phyloP scores from a whole-genome alignment of 1,140 invertebrate genomes.

The Nylanderia fulva region DNA sequence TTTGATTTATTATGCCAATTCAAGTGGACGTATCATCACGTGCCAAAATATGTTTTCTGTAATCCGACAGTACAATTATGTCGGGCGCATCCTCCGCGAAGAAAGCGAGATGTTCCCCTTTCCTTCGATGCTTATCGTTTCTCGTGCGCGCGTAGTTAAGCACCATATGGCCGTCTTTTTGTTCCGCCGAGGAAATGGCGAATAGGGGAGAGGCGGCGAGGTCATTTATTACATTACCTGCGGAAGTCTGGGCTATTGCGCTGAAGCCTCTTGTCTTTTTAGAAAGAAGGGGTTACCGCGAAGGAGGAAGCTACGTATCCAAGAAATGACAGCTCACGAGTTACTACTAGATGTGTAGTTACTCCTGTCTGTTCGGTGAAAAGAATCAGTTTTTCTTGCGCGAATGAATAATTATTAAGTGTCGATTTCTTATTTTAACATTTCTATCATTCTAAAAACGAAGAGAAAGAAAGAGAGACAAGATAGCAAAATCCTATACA shows the following conservation, averaged over 20 bases:
- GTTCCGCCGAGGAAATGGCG: constrained; percentile 65
- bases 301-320: constrained; percentile 39
- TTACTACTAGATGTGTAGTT: background rate
- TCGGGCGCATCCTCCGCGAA: background rate
- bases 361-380: background rate
- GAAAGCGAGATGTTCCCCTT: constrained; percentile 62
- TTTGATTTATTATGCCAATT: background rate
- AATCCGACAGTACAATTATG: constrained; percentile 2
- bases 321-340: constrained; percentile 15
- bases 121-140: constrained; percentile 71
- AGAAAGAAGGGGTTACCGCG: constrained; percentile 22
- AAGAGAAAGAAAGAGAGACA: background rate
- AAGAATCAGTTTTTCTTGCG: background rate
- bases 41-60: constrained; percentile 42
- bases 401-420: background rate
- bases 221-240: constrained; percentile 75
- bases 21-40: background rate
- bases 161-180: constrained; percentile 72
- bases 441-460: background rate
- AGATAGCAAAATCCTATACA: background rate
- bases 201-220: constrained; percentile 59
- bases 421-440: background rate
- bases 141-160: constrained; percentile 69
- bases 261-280: constrained; percentile 65
- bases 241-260: constrained; percentile 74